phyloP scores from a whole-genome alignment of 30 jellyfish, hydroid and myxozoan species.

The Aurelia aurita complex sp. Pacific region DNA sequence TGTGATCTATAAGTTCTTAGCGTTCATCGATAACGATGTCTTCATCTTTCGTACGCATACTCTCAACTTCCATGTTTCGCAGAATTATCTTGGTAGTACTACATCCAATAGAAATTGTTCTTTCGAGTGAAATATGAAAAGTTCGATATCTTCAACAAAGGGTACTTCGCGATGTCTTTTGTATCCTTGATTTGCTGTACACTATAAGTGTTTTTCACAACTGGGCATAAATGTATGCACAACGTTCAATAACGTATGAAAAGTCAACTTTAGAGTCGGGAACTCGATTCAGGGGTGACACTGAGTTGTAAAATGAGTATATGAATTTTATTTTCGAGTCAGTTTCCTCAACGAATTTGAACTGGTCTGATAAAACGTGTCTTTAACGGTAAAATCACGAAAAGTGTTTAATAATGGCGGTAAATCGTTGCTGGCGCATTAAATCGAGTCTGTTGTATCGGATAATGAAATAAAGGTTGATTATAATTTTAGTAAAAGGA shows the following conservation, averaged over 20 bases:
- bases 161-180: not conserved
- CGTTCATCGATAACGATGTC: conserved; percentile 15
- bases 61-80: conserved; percentile 10
- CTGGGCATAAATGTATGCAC: not conserved
- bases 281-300: conserved; percentile 5
- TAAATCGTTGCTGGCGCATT: conserved; percentile 1
- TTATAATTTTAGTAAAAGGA: not conserved
- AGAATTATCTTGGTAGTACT: conserved; percentile 3
- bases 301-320: not conserved
- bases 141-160: not conserved
- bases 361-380: conserved; percentile 3
- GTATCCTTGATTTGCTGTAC: not conserved
- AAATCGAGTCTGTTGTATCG: conserved; percentile 9
- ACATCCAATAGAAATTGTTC: conserved; percentile 10
- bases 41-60: not conserved
- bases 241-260: not conserved
- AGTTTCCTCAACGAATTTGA: conserved; percentile 1
- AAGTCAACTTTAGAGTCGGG: conserved; percentile 1
- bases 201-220: no score
- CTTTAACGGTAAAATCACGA: not conserved
- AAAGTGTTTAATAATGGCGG: not conserved
- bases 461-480: conserved; percentile 5
- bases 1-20: conserved; percentile 7
- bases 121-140: conserved; percentile 4
- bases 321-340: conserved; percentile 1